phyloP scores from a whole-genome alignment of 2,888 invertebrate genomes.

The Candidula unifasciata region DNA sequence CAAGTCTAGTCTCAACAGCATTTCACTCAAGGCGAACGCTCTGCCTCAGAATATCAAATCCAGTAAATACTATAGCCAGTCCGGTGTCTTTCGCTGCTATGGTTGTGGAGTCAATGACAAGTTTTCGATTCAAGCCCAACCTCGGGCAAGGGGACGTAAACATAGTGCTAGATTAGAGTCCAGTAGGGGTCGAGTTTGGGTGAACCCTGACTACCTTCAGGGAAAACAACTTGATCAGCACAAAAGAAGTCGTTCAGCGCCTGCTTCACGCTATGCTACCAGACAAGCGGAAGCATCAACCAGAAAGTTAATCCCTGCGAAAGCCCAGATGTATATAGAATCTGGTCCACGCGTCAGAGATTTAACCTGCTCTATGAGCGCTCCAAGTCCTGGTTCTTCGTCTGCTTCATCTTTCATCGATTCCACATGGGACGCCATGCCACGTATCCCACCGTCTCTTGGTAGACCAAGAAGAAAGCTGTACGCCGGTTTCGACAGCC shows the following conservation, averaged over 20 bases:
- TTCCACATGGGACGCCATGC: background rate
- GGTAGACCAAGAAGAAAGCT: conserved; percentile 41
- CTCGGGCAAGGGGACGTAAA: background rate
- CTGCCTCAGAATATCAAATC: background rate
- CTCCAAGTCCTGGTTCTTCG: background rate
- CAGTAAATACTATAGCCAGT: background rate
- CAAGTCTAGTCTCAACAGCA: background rate
- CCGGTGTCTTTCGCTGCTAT: background rate
- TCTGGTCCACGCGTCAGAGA: background rate
- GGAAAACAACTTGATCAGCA: background rate
- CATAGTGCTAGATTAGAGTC: background rate
- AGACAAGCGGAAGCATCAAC: background rate
- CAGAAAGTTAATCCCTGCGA: background rate
- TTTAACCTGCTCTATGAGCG: background rate
- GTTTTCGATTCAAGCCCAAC: background rate
- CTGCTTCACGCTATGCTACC: background rate
- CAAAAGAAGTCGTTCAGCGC: conserved; percentile 26
- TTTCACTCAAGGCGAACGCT: background rate
- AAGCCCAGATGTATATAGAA: conserved; percentile 2
- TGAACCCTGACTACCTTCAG: background rate
- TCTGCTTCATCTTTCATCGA: background rate
- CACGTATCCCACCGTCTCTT: conserved; percentile 37
- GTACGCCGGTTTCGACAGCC: conserved; percentile 49
- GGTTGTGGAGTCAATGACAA: background rate
- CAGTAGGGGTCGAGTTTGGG: conserved; percentile 2